Base-by-base conservation (phyloP, 2,113 vertebrate species). In the Furnarius figulus region DNA sequence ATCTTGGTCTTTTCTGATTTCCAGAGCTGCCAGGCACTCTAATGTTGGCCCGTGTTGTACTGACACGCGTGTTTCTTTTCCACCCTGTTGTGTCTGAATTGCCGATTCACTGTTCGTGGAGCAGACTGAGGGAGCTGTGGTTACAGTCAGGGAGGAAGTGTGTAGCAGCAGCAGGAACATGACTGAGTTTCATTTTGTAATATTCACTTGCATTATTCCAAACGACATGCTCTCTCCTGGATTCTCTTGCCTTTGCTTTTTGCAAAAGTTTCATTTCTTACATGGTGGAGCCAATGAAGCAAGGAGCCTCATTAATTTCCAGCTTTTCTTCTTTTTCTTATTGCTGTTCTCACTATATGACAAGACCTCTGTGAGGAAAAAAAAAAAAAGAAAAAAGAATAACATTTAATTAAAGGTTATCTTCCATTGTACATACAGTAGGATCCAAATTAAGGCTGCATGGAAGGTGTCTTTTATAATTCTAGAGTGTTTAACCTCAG, bases 321-420 rank as follows among this genome's bases (percentile, higher is more conserved):
- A 62, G 0, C 76, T 56, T 75, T 47, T 10, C 44, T 82, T 27
- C 35, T 86, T 83, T 72, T 92, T 74, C 40, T 90, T 92, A 66
- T 73, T 2, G 0, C 46, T 66, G 17, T 46, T 94, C 46, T 86
- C 55, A 33, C 63, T 71, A 6, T 50, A 66, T 73, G 82, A 90
- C 42, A 86, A 91, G 37, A 79, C 88, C 25, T 21, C n/a, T 17
- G 15, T 40, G 22, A 1, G 7, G 5, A 50, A 55, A 16, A 6
- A 24, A 35, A 27, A 47, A 23, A 35, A 55, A 18, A 5, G 18
- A 46, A 24, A 35, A 47, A 28, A 35, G 0, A 35, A 3, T 2
- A 88, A 37, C 47, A 66, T 87, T 83, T 91, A 92, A 84, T 74
- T 80, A 58, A 24, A 53, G 53, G 58, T 85, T 90, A 37, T 90